Evolutionary conservation across 64 coral and sea anemone genomes (phyloP), one percentile per base, ranked within the genome.

Genomic region (Montipora capricornis): DNA sequence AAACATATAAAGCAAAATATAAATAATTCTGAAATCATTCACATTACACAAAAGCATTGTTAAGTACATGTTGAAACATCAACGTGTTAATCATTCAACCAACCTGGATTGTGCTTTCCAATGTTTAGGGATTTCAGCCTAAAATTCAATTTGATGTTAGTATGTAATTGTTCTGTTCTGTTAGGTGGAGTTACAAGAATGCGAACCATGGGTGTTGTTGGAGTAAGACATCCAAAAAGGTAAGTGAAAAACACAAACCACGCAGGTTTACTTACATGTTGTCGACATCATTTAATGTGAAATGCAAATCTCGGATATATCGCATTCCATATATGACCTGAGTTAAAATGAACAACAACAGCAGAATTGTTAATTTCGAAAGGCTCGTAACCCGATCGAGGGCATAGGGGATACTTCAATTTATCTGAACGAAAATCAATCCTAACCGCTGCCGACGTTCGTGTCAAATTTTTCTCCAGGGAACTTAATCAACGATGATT

Each of bases 261-360:
- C 13, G 5, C 4, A 13, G 55, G 16, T 49, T 6, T 68, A 22
- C 76, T 91, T 47, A 91, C 89, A 91, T 91, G 71, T n/a, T 91
- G 48, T 91, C 74, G 20, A 91, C 80, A 81, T 91, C 89, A 19
- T 82, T 74, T 53, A 71, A 19, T 82, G 89, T 82, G 68, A 91
- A 91, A 68, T 91, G 89, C 44, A 91, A 58, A 52, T 91, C 89
- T 68, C 89, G 48, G 16, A 91, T 37, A 51, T 82, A 91, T 3
- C 79, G 79, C 71, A 91, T 82, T 6, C 80, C 78, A 10, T 66
- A 47, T 9, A 83, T 82, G 47, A 91, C 80, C 89, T 91, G 20
- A 3, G 62, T 7, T 22, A 49, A 20, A 61, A 67, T 6, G 0
- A 49, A 20, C 4, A 5, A 66, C 0, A 87, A 45, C 16, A 49